These are phyloP conservation scores for Carcharodon carcharias DNA, from an alignment of 2,797 vertebrate species.

Conservation along the genomic window DNA sequence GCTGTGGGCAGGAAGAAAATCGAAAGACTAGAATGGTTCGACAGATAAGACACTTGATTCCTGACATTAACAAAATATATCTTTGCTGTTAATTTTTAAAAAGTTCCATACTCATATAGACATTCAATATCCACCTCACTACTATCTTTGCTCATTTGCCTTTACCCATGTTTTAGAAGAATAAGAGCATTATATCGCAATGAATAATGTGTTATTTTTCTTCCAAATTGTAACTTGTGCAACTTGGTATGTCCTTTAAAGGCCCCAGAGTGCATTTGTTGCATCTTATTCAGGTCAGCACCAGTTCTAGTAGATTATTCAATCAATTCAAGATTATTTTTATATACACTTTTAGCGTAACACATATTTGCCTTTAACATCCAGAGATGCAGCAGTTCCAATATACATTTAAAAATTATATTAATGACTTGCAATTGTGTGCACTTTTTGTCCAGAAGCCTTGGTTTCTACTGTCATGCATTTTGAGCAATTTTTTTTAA, in stretches of 20 bases:
- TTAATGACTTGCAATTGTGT: not conserved
- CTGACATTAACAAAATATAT: not conserved
- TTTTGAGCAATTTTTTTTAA: too few species aligned
- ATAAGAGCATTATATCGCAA: not conserved
- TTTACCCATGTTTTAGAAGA: not conserved
- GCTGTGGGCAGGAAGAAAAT: conserved; percentile 49
- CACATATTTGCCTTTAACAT: not conserved
- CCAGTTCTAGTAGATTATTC: not conserved
- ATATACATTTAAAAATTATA: not conserved
- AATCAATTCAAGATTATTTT: not conserved
- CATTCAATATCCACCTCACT: not conserved
- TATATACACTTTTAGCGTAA: not conserved
- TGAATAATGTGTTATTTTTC: not conserved
- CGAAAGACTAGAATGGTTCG: not conserved
- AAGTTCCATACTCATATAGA: not conserved
- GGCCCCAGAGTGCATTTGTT: not conserved
- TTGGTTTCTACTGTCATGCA: too few species aligned
- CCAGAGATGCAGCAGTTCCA: not conserved
- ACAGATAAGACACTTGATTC: too few species aligned
- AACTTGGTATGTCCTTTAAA: not conserved
- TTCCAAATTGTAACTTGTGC: not conserved
- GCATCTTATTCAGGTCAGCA: not conserved
- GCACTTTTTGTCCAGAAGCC: too few species aligned
- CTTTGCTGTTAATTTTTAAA: not conserved
- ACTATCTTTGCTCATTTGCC: not conserved